Percentiles rank a stretch among this genome's conserved stretches.
Conservation (phyloP, 2,797 vertebrate species). For the Hipposideros larvatus region DNA sequence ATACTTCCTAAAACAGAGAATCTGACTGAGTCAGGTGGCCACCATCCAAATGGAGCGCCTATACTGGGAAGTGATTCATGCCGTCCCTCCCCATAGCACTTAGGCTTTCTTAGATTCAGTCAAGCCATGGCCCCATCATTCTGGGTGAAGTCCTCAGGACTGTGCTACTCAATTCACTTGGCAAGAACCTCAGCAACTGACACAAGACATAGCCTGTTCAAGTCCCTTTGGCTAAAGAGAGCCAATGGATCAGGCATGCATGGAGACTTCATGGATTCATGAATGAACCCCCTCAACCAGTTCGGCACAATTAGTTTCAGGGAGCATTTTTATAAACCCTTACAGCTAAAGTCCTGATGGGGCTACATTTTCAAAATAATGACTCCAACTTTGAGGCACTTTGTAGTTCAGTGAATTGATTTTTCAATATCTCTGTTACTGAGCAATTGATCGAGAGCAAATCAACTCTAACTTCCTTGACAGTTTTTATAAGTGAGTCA, state of each 20-base stretch:
- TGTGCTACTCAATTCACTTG: neutral
- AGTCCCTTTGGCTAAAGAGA: neutral
- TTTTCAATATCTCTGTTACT: conserved; percentile 60
- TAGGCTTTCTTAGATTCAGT: neutral
- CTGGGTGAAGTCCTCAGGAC: neutral
- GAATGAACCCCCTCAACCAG: neutral
- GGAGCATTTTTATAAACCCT: neutral
- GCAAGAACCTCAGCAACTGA: neutral
- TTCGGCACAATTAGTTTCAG: conserved; percentile 23
- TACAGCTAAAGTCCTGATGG: neutral
- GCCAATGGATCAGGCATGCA: neutral
- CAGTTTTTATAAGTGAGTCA: conserved; percentile 24
- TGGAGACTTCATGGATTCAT: neutral
- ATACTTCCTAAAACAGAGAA: conserved; percentile 52
- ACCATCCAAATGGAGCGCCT: neutral
- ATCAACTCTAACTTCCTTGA: conserved; percentile 9
- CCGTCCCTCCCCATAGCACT: neutral
- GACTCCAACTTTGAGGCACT: conserved; percentile 13
- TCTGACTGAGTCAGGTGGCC: conserved; percentile 27
- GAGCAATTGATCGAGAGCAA: conserved; percentile 21
- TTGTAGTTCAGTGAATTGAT: conserved; percentile 39
- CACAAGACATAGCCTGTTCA: neutral
- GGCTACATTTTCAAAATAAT: conserved; percentile 62
- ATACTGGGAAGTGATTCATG: neutral
- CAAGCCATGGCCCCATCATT: neutral